Percentiles rank a stretch among this genome's conserved stretches.
Conservation (phyloP, 2,113 vertebrate species). For the Tinamus guttatus region DNA sequence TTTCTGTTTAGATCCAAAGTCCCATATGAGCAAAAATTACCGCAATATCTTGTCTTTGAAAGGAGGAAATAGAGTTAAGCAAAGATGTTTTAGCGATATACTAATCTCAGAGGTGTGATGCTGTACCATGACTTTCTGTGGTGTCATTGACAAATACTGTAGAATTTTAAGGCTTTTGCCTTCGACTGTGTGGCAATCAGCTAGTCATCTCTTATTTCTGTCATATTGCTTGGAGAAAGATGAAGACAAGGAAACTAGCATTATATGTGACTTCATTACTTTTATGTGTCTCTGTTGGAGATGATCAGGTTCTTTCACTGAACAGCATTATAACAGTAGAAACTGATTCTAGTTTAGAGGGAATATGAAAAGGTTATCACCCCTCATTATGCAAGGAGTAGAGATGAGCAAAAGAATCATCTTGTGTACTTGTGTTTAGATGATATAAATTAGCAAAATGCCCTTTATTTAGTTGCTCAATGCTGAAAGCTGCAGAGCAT, state of each 20-base stretch:
- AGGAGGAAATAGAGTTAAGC: background rate
- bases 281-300: background rate
- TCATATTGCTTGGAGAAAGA: background rate
- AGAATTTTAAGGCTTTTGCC: conserved; percentile 34
- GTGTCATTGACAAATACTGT: conserved; percentile 33
- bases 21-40: background rate
- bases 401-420: background rate
- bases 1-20: background rate
- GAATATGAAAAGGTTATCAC: background rate
- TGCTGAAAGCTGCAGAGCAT: background rate
- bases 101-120: background rate
- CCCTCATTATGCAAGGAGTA: background rate
- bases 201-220: background rate
- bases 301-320: background rate
- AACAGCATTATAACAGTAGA: background rate
- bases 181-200: background rate
- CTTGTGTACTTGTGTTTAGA: background rate
- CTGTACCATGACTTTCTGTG: background rate
- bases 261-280: background rate
- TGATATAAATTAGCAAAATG: background rate
- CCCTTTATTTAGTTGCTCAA: background rate
- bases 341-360: background rate
- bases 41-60: background rate
- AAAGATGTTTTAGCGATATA: background rate
- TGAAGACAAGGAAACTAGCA: too few relatives aligned